Conservation (phyloP, 2,888 invertebrate species). For the Pyralis farinalis region DNA sequence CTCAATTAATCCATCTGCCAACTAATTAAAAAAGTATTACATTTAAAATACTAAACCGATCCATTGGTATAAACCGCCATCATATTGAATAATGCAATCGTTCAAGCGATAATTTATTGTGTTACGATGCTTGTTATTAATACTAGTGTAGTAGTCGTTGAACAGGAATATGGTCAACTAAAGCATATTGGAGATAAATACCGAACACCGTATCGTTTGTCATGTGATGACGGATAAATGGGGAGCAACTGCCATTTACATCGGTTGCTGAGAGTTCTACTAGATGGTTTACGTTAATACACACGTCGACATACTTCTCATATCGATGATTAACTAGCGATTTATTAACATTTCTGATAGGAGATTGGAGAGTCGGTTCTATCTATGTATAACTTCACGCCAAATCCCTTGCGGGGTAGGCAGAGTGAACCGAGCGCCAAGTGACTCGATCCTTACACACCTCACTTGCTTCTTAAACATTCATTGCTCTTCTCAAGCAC, state of each 20-base stretch:
- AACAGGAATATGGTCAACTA: conserved; percentile 9
- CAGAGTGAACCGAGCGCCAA: too few relatives aligned
- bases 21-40: conserved; percentile 39
- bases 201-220: background rate
- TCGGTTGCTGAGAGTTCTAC: background rate
- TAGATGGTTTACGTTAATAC: conserved; percentile 5
- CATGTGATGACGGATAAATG: conserved; percentile 1
- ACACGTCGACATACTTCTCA: background rate
- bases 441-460: too few relatives aligned
- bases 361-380: too few relatives aligned
- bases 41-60: conserved; percentile 23
- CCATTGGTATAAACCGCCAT: conserved; percentile 9
- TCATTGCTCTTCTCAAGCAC: too few relatives aligned
- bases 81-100: conserved; percentile 2
- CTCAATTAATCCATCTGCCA: conserved; percentile 33
- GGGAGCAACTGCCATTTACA: conserved; percentile 1
- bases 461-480: too few relatives aligned
- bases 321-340: too few relatives aligned
- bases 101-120: conserved; percentile 16
- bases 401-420: too few relatives aligned
- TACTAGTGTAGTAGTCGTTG: background rate
- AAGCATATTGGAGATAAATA: background rate
- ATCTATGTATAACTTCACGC: too few relatives aligned
- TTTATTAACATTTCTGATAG: too few relatives aligned
- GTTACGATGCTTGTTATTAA: conserved; percentile 1